Conservation (phyloP, 2,113 vertebrate genomes). For the Rallus limicola region DNA sequence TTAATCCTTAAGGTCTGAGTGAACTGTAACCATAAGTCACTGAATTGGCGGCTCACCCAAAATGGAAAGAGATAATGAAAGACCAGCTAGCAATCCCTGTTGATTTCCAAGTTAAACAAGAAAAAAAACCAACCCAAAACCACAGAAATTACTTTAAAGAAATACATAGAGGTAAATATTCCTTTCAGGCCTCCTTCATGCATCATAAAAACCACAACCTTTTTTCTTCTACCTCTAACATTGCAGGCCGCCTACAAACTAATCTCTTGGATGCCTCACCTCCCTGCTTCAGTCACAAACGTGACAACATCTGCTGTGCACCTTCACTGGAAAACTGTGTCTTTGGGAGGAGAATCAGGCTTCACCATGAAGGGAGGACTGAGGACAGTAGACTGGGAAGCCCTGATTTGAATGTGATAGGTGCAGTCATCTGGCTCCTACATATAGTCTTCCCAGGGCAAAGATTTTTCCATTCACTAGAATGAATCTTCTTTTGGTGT, state of each 20-base stretch:
- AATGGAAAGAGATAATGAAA: background rate
- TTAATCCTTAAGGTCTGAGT: background rate
- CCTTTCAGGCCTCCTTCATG: background rate
- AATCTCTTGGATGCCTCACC: background rate
- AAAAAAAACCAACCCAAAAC: background rate
- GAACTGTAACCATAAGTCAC: background rate
- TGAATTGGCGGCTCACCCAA: background rate
- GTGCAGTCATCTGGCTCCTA: background rate
- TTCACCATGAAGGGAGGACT: background rate
- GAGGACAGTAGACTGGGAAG: background rate
- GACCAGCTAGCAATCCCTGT: background rate
- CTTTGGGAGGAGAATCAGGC: background rate
- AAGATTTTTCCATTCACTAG: background rate
- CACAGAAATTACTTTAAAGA: too few relatives aligned
- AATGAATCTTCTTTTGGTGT: background rate
- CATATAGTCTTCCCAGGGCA: accelerated
- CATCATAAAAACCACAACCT: background rate
- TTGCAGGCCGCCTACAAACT: background rate
- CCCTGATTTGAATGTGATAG: background rate
- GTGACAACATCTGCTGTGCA: background rate
- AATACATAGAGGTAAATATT: background rate
- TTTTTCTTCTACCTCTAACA: background rate
- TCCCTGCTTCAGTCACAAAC: background rate
- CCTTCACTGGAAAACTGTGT: background rate
- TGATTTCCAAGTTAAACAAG: background rate